Evolutionary conservation across 2,113 vertebrate genomes (phyloP).

Genomic region (Prionailurus bengalensis): DNA sequence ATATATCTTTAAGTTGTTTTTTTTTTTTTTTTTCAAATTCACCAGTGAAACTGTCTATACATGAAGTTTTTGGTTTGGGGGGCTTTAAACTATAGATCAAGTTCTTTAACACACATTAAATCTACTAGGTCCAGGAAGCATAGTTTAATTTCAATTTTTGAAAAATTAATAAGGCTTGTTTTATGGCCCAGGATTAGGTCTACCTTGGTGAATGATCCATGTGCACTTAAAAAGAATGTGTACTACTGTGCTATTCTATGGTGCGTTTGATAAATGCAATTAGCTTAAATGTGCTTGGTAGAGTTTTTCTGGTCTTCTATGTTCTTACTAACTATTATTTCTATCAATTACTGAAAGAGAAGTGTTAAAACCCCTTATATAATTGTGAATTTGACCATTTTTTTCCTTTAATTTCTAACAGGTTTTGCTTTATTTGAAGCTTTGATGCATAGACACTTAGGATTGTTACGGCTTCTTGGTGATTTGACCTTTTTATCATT

Average conservation of each 20-base stretch:
- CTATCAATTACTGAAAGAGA: neutral
- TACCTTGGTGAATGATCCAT: neutral
- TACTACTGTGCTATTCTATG: neutral
- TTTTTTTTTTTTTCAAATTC: neutral
- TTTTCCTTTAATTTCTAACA: neutral
- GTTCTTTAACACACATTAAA: neutral
- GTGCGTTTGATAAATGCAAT: neutral
- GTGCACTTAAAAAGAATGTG: neutral
- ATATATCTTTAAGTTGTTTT: neutral
- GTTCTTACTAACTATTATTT: neutral
- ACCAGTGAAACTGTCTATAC: neutral
- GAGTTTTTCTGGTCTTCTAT: neutral
- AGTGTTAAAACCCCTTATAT: neutral
- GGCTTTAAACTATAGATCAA: neutral
- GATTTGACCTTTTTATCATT: neutral
- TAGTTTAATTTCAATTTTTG: neutral
- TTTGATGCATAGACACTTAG: neutral
- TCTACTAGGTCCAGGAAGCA: neutral
- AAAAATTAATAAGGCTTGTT: neutral
- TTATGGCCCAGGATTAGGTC: neutral
- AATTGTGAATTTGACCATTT: neutral
- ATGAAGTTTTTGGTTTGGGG: neutral
- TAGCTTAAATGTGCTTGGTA: neutral
- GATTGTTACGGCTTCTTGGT: neutral
- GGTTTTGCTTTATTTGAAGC: neutral